A percentile compares a stretch with the other conserved stretches of the same genome.
phyloP scores from a whole-genome alignment of 1,140 invertebrate species.

The Drosophila bocki region DNA sequence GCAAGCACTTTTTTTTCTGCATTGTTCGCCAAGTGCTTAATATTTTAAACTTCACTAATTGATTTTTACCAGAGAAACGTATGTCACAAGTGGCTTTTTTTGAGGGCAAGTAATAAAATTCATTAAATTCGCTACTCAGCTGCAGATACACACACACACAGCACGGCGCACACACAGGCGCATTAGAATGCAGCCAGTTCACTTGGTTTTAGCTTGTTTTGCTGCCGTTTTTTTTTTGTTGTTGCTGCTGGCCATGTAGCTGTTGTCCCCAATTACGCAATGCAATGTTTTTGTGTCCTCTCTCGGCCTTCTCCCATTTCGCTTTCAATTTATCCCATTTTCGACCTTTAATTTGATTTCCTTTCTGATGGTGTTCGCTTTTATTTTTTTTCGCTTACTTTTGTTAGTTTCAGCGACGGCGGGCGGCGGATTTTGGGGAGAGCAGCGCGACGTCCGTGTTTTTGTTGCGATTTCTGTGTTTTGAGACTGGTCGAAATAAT shows the following conservation, averaged over 20 bases:
- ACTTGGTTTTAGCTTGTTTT: slow-evolving; percentile 40
- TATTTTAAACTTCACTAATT: slow-evolving; percentile 33
- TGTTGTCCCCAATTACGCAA: slow-evolving; percentile 68
- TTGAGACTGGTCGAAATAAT: slow-evolving; percentile 35
- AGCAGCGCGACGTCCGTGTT: slow-evolving; percentile 26
- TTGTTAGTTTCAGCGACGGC: slow-evolving; percentile 25
- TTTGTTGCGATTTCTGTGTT: slow-evolving; percentile 54
- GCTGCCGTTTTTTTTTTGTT: slow-evolving; percentile 42
- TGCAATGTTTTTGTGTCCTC: slow-evolving; percentile 58
- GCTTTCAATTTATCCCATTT: slow-evolving; percentile 3
- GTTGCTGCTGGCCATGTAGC: slow-evolving; percentile 33
- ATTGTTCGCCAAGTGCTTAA: slow-evolving; percentile 37
- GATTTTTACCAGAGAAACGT: slow-evolving; percentile 59
- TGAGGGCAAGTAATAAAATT: slow-evolving; percentile 58
- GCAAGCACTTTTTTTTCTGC: slow-evolving; percentile 48
- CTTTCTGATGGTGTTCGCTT: slow-evolving; percentile 9
- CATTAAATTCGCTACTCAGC: slow-evolving; percentile 34
- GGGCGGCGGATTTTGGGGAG: slow-evolving; percentile 30
- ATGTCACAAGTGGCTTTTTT: slow-evolving; percentile 56
- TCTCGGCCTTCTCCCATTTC: slow-evolving; percentile 24
- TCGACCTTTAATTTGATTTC: slow-evolving; percentile 19
- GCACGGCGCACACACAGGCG: slow-evolving; percentile 31
- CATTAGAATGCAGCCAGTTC: slow-evolving; percentile 62
- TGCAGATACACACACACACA: slow-evolving; percentile 54
- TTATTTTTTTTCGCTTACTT: slow-evolving; percentile 66